Evolutionary conservation across 1,140 invertebrate genomes (phyloP).

Genomic region (Campodea augens): DNA sequence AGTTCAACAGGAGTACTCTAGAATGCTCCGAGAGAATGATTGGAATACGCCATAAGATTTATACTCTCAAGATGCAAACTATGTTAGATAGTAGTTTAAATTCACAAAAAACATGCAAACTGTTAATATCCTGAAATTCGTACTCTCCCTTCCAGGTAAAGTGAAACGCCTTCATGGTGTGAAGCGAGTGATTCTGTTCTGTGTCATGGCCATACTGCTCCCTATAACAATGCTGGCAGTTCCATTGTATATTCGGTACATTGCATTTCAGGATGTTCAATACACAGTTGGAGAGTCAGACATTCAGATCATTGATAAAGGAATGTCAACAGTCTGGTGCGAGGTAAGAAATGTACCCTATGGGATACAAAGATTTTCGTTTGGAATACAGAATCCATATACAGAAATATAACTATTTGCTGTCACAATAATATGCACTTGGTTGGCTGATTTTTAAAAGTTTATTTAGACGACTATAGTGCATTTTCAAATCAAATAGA

Average conservation of each 20-base stretch:
- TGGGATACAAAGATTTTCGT: not conserved
- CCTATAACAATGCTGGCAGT: conserved; percentile 47
- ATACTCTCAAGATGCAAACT: too few species aligned
- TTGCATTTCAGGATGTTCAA: conserved; percentile 45
- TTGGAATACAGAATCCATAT: not conserved
- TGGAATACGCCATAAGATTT: too few species aligned
- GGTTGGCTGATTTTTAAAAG: not conserved
- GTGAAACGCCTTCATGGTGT: conserved; percentile 47
- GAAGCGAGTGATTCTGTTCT: conserved; percentile 49
- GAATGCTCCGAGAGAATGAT: too few species aligned
- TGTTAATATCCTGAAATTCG: not conserved
- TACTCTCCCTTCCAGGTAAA: conserved; percentile 27
- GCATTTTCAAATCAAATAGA: not conserved
- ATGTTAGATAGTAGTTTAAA: too few species aligned
- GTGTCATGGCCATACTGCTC: conserved; percentile 44
- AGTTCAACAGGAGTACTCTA: too few species aligned
- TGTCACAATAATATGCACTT: conserved; percentile 1
- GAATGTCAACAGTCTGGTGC: conserved; percentile 57
- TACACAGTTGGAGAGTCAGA: conserved; percentile 61
- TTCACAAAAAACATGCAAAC: too few species aligned
- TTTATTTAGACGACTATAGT: not conserved
- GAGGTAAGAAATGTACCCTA: conserved; percentile 21
- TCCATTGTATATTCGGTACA: conserved; percentile 52
- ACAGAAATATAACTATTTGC: not conserved
- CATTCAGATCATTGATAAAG: conserved; percentile 53